Conservation (phyloP, 2,113 vertebrate species). For the Etheostoma cragini region DNA sequence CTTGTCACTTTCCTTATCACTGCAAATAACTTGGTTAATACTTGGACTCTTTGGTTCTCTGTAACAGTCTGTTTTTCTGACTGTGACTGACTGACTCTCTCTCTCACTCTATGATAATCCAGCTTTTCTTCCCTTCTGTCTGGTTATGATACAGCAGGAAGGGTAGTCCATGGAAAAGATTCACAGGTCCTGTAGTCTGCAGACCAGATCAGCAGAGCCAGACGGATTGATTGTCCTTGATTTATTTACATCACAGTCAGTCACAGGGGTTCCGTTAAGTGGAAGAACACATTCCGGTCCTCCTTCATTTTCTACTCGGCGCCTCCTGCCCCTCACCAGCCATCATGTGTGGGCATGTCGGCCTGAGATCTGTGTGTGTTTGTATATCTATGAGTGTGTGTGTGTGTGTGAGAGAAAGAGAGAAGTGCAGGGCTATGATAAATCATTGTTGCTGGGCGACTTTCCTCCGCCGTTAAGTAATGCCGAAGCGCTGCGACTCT, state of each 20-base stretch:
- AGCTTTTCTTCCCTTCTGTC: slow-evolving; percentile 25
- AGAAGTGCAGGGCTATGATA: slow-evolving; percentile 89
- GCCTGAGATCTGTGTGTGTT: slow-evolving; percentile 72
- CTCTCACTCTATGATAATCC: slow-evolving; percentile 41
- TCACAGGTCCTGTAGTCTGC: slow-evolving; percentile 53
- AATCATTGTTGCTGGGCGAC: slow-evolving; percentile 94
- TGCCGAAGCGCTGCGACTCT: slow-evolving; percentile 97
- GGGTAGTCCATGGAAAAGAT: slow-evolving; percentile 51
- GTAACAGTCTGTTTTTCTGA: slow-evolving; percentile 77
- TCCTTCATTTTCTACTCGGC: slow-evolving; percentile 32
- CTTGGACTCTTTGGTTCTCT: slow-evolving; percentile 80
- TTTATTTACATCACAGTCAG: slow-evolving; percentile 82
- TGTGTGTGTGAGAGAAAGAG: slow-evolving; percentile 58
- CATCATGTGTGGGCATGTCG: slow-evolving; percentile 66
- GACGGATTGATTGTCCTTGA: slow-evolving; percentile 75
- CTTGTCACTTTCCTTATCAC: slow-evolving; percentile 26
- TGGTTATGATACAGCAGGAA: slow-evolving; percentile 54
- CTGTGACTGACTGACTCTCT: slow-evolving; percentile 71
- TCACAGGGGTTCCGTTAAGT: slow-evolving; percentile 77
- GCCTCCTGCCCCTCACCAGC: slow-evolving; percentile 58
- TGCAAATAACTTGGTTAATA: slow-evolving; percentile 49
- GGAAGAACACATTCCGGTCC: slow-evolving; percentile 62
- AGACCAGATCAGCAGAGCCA: slow-evolving; percentile 59
- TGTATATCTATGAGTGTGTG: slow-evolving; percentile 16
- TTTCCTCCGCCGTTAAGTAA: slow-evolving; percentile 96